Evolutionary conservation across 1,140 invertebrate genomes (phyloP).

Genomic region (Drosophila oshimai): DNA sequence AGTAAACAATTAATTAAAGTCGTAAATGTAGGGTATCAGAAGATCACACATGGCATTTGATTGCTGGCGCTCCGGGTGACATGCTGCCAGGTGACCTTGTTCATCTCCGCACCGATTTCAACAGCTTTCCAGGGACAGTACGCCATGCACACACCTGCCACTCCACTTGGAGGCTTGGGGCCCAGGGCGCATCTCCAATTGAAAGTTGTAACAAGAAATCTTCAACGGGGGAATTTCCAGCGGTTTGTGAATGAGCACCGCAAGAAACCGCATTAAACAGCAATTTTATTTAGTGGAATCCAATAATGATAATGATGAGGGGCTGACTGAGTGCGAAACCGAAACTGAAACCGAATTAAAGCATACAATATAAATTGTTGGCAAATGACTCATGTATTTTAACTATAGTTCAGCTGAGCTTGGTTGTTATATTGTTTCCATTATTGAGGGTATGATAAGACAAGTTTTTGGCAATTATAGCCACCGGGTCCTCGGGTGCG

Average conservation of each 20-base stretch:
- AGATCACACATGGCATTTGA: conserved; percentile 21
- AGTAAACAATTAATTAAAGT: conserved; percentile 43
- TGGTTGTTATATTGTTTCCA: conserved; percentile 60
- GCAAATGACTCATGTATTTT: conserved; percentile 77
- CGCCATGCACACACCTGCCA: conserved; percentile 58
- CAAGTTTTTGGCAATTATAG: conserved; percentile 69
- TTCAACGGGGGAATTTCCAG: conserved; percentile 29
- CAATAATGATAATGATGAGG: conserved; percentile 20
- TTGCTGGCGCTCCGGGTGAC: conserved; percentile 35
- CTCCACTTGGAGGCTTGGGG: conserved; percentile 17
- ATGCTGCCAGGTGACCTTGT: conserved; percentile 54
- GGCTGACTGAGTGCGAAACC: conserved; percentile 17
- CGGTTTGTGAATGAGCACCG: conserved; percentile 23
- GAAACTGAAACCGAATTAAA: conserved; percentile 65
- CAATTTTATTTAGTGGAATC: conserved; percentile 36
- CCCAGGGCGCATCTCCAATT: conserved; percentile 53
- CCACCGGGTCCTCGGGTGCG: conserved; percentile 36
- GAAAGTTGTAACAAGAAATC: conserved; percentile 57
- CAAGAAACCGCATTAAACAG: conserved; percentile 48
- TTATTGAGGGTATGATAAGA: conserved; percentile 63
- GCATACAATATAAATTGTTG: conserved; percentile 69
- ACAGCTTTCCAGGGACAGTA: conserved; percentile 54
- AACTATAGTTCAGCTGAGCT: conserved; percentile 39
- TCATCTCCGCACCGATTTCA: conserved; percentile 55
- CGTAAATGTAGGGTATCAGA: conserved; percentile 45